Evolutionary conservation across 2,888 invertebrate species (phyloP), one percentile per base, ranked within the genome.

Genomic region (Eucera pruinosa): DNA sequence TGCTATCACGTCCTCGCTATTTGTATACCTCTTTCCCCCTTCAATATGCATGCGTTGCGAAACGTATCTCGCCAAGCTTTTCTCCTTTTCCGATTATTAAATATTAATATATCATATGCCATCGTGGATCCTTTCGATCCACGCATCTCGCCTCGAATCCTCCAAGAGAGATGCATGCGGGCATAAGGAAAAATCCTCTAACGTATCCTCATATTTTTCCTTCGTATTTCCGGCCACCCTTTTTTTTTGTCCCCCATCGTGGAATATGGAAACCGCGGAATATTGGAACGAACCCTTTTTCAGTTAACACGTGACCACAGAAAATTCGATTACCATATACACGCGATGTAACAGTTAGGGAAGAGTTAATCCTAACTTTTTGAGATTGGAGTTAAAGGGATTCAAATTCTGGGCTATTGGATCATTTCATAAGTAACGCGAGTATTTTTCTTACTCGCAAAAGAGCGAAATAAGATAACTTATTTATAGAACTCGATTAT

Each of bases 31-130:
- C 60, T 65, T 45, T 47, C 18, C 74, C 3, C 55, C 61, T 65
- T 73, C 74, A 73, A 73, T 73, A 76, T 73, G 76, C 74, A 67
- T 39, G 64, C 41, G 23, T n/a, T 25, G n/a, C 23, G 41, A 61
- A 57, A 67, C 55, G 60, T 67, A 73, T 45, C 45, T 45, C 43
- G 27, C 60, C 15, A 20, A 48, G 33, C 47, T 62, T 43, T 64
- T 25, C 61, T 61, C 47, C 50, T 39, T 52, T 45, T 52, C 54
- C 41, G 48, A 50, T 76, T 61, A 52, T 78, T 69, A 67, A 54
- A 54, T 61, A 82, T 82, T 78, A 78, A 82, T 78, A 74, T 48
- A 61, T 41, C 57, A 48, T 65, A 30, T 27, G 50, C 36, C 43
- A 55, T 41, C 23, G n/a, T 11, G 41, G 48, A n/a, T 41, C 36